Evolutionary conservation across 2,797 vertebrate species (phyloP).

Genomic region (Urophycis tenuis): DNA sequence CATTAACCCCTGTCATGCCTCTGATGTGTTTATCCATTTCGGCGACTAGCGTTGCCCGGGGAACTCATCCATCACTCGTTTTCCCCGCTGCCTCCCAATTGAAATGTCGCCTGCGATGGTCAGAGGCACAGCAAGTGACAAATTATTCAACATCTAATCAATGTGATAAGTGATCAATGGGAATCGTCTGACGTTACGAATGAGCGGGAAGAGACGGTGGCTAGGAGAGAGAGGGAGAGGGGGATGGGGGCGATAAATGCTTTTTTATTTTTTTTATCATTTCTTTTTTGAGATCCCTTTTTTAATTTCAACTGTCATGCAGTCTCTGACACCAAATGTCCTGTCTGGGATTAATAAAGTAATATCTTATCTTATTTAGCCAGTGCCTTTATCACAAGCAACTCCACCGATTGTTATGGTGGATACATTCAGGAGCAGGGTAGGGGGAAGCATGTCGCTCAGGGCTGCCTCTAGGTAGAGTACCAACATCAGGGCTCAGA

Average conservation of each 20-base stretch:
- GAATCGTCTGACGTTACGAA: not conserved
- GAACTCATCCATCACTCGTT: constrained; percentile 25
- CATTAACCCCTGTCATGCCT: constrained; percentile 34
- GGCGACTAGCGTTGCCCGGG: not conserved
- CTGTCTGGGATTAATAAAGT: not conserved
- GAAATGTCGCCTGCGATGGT: constrained; percentile 35
- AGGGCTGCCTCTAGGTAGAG: not conserved
- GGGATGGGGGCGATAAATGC: constrained; percentile 28
- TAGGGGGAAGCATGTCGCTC: not conserved
- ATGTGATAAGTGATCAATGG: constrained; percentile 35
- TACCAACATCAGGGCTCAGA: not conserved
- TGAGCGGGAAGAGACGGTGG: constrained; percentile 18
- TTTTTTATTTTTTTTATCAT: constrained; percentile 41
- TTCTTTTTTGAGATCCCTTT: not conserved
- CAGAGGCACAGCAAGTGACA: constrained; percentile 17
- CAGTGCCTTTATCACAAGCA: not conserved
- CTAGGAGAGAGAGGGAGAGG: constrained; percentile 32
- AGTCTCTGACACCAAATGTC: not conserved
- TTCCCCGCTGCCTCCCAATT: constrained; percentile 23
- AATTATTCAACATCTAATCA: constrained; percentile 45
- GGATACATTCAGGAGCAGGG: not conserved
- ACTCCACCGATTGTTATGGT: not conserved
- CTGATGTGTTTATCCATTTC: constrained; percentile 22
- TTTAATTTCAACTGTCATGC: not conserved
- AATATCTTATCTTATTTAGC: not conserved